A percentile compares a stretch with the other conserved stretches of the same genome.
These are phyloP conservation scores for Drosophila bocki DNA, from an alignment of 1,140 invertebrate genomes.

Conservation along the genomic window DNA sequence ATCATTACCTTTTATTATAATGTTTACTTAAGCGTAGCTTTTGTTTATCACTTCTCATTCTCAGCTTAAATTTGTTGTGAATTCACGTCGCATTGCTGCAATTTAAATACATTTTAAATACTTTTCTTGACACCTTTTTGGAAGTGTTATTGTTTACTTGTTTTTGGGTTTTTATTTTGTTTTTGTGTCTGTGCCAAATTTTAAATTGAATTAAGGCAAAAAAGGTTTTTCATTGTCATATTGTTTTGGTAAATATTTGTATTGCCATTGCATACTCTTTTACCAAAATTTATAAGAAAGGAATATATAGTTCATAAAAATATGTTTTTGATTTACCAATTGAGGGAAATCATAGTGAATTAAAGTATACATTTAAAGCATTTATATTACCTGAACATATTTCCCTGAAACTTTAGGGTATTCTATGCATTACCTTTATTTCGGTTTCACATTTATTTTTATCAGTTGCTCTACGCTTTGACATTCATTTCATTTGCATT, in stretches of 20 bases:
- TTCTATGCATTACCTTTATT: constrained; percentile 4
- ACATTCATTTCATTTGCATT: constrained; percentile 59
- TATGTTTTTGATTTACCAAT: too few species aligned
- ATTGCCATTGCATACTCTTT: not conserved
- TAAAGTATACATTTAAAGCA: too few species aligned
- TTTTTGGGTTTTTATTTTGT: constrained; percentile 10
- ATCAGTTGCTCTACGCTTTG: constrained; percentile 34
- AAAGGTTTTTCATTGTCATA: constrained; percentile 59
- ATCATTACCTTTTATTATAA: constrained; percentile 40
- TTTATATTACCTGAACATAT: too few species aligned
- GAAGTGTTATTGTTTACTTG: constrained; percentile 14
- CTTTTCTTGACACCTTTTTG: constrained; percentile 38
- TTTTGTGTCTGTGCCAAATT: constrained; percentile 47
- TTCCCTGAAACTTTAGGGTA: not conserved
- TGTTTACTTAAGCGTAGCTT: constrained; percentile 27
- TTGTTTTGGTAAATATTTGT: constrained; percentile 4
- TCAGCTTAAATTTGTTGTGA: constrained; percentile 2
- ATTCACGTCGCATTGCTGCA: constrained; percentile 34
- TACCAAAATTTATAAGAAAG: not conserved
- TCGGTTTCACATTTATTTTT: constrained; percentile 20
- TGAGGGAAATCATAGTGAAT: too few species aligned
- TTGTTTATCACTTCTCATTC: constrained; percentile 26
- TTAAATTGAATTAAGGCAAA: constrained; percentile 49
- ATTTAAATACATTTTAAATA: constrained; percentile 46
- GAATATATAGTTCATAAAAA: too few species aligned